Evolutionary conservation across 2,113 vertebrate genomes (phyloP).

Genomic region (Phoxinus phoxinus): DNA sequence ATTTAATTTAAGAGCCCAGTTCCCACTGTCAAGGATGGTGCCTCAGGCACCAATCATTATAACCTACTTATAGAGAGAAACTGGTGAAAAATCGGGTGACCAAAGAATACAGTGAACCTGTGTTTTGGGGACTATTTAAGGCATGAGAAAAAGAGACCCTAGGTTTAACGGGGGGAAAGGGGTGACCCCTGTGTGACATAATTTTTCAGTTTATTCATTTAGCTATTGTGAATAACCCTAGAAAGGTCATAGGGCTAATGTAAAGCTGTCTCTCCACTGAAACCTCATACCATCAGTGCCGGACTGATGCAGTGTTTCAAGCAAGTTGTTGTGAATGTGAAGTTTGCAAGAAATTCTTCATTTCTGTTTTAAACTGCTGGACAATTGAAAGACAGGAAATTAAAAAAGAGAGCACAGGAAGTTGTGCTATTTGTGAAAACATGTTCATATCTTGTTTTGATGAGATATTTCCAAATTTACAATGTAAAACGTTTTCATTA

Average conservation of each 20-base stretch:
- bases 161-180: background rate
- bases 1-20: constrained; percentile 50
- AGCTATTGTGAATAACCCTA: constrained; percentile 14
- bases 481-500: background rate
- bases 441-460: background rate
- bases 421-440: background rate
- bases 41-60: constrained; percentile 41
- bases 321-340: background rate
- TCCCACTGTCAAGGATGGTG: constrained; percentile 42
- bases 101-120: constrained; percentile 28
- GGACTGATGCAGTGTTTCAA: background rate
- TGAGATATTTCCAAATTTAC: background rate
- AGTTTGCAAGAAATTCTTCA: background rate
- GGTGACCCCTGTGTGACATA: background rate
- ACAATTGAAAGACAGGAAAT: background rate
- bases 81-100: constrained; percentile 32
- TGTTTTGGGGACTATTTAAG: constrained; percentile 15
- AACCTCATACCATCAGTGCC: background rate
- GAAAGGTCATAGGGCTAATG: constrained; percentile 11
- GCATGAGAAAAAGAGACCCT: constrained; percentile 37
- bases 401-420: background rate
- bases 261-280: background rate
- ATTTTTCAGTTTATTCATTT: constrained; percentile 34
- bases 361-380: background rate
- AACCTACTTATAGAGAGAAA: constrained; percentile 33